Percentiles rank a stretch among this genome's conserved stretches.
Conservation (phyloP, 1,140 invertebrate genomes). For the Megalonaias nervosa region DNA sequence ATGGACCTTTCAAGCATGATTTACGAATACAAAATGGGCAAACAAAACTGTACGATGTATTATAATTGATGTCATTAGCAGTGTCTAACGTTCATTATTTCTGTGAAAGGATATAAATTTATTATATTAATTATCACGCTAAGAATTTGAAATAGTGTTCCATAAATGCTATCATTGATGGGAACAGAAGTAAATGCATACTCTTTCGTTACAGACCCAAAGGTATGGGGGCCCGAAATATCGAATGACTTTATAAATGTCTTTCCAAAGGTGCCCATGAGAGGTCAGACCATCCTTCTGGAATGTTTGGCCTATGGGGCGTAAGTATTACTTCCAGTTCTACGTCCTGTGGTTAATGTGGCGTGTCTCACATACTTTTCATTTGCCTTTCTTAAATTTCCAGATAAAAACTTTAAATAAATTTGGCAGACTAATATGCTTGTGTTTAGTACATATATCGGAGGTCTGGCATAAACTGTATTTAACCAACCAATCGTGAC, state of each 20-base stretch:
- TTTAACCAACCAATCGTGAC: too few relatives aligned
- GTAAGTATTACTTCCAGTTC: constrained; percentile 30
- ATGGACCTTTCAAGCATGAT: too few relatives aligned
- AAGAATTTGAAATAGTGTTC: too few relatives aligned
- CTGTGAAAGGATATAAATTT: too few relatives aligned
- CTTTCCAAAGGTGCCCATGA: constrained; percentile 91
- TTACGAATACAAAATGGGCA: too few relatives aligned
- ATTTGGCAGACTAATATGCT: not conserved
- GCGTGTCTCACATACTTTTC: not conserved
- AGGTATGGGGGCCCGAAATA: constrained; percentile 70
- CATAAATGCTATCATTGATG: too few relatives aligned
- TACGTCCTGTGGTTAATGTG: not conserved
- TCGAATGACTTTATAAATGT: constrained; percentile 95
- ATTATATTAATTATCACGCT: too few relatives aligned
- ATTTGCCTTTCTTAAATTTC: not conserved
- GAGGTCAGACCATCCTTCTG: constrained; percentile 89
- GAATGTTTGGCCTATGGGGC: constrained; percentile 95
- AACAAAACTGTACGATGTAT: too few relatives aligned
- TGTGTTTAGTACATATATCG: not conserved
- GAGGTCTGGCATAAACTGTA: too few relatives aligned
- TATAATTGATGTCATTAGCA: too few relatives aligned
- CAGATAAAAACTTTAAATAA: not conserved
- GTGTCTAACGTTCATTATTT: too few relatives aligned
- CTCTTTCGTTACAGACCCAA: constrained; percentile 32
- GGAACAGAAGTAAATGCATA: too few relatives aligned